Evolutionary conservation across 2,888 invertebrate genomes (phyloP), one percentile per base, ranked within the genome.

Genomic region (Gari tellinella): DNA sequence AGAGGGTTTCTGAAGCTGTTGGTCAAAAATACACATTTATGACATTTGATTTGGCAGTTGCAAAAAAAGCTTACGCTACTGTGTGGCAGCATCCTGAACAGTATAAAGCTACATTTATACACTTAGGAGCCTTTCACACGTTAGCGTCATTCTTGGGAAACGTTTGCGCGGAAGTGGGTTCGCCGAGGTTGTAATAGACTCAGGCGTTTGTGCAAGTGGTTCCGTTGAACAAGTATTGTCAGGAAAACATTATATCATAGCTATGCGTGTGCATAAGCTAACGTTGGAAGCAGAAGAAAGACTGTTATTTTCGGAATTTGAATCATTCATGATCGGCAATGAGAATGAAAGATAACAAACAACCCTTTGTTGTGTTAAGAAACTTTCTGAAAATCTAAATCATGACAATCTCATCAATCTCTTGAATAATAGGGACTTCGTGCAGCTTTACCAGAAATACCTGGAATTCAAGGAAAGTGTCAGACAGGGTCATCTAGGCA

Each of bases 1-100:
- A 63, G 37, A 31, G 15, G 14, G 69, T 65, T 45, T 40, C 64
- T 23, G 17, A 43, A 43, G 58, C 25, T 40, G 61, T 75, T 25
- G 66, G 66, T 14, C 75, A 75, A 23, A 37, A 52, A n/a, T 62
- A 64, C 52, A 61, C 66, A 1, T 21, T 77, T 31, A 66, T 66
- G 8, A 77, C 73, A 41, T 73, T 77, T 62, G 65, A 69, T 31
- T 48, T 73, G 14, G 72, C 72, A 15, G 67, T 67, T 3, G 67
- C 64, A 1, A 77, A 57, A 38, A 77, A 73, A 43, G 69, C 62
- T 2, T 73, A 63, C 40, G 21, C 48, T 14, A 23, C 66, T 14
- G 62, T 73, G 1, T 73, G 73, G 69, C 60, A 69, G 41, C 17
- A 66, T 4, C 41, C 57, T n/a, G 55, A 57, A 26, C 4, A 7